A percentile compares a stretch with the other conserved stretches of the same genome.
phyloP scores from a whole-genome alignment of 2,888 invertebrate genomes.

The Drosophila barbarae region DNA sequence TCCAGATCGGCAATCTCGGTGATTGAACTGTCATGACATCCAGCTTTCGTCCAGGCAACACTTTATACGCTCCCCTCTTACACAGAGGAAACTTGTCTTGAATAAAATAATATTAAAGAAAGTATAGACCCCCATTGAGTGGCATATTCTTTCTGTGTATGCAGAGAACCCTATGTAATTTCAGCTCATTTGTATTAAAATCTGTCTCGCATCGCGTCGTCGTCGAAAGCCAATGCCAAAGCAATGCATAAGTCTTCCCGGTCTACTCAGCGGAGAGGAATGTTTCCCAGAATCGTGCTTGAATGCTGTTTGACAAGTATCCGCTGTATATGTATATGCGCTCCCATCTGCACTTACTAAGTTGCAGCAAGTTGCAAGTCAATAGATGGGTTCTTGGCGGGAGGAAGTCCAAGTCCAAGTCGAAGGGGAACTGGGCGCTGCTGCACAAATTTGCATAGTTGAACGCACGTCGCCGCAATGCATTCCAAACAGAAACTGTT shows the following conservation, averaged over 20 bases:
- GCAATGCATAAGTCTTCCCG: constrained; percentile 58
- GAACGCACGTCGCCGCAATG: constrained; percentile 65
- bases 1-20: constrained; percentile 52
- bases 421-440: constrained; percentile 41
- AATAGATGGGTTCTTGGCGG: constrained; percentile 46
- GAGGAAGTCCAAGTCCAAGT: neutral
- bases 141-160: neutral
- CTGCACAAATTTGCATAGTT: constrained; percentile 69
- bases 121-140: too few species aligned
- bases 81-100: neutral
- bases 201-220: constrained; percentile 44
- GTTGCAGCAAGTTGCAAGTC: constrained; percentile 75
- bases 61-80: constrained; percentile 35
- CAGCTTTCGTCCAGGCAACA: constrained; percentile 44
- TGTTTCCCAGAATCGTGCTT: constrained; percentile 77
- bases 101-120: neutral
- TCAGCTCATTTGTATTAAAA: constrained; percentile 63
- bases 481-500: constrained; percentile 63
- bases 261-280: constrained; percentile 63
- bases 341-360: constrained; percentile 54
- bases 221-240: constrained; percentile 31
- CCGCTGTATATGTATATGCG: constrained; percentile 10
- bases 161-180: constrained; percentile 48
- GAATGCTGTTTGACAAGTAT: constrained; percentile 76
- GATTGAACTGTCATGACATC: constrained; percentile 66